Base-by-base conservation (phyloP, 2,797 vertebrate species). In the Lindbergichthys nudifrons region DNA sequence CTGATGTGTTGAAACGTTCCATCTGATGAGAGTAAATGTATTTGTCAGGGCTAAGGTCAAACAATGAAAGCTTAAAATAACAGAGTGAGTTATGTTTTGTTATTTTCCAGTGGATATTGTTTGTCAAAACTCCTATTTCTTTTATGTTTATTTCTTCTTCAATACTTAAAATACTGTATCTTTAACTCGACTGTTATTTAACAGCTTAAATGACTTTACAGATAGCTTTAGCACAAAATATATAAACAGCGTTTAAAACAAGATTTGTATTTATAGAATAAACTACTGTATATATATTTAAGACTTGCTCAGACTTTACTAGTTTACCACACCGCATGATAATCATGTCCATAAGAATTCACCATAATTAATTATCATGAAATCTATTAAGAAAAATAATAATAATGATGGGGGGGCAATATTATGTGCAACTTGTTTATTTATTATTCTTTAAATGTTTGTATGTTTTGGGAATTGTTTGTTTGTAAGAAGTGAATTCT, bases 1-100 rank as follows among this genome's bases (percentile, higher is more conserved):
- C 64, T 53, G 72, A 11, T 3, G 5, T 65, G 56, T 26, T 57
- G 42, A 73, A 62, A 26, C 71, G 57, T 52, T 68, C 4, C 26
- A 36, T 66, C 21, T 48, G 53, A 73, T 39, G 30, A 51, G 26
- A 30, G 21, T 9, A 12, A 14, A 13, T 26, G 39, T 4, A 10
- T 50, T 75, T 58, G 14, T 65, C 15, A 16, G 43, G 1, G 47
- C 3, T 52, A 39, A 23, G 32, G 32, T 36, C 32, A 36, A 6
- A 47, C 47, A 16, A 62, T 47, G 9, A 52, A n/a, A 32, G 39
- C 39, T 10, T 13, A 0, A 42, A 54, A 62, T 2, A 60, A 19
- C 18, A 59, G 11, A 1, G 30, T 12, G 0, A 7, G 51, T 63
- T 30, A 7, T 53, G 4, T 30, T 26, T 15, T 19, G 16, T 63